Conservation (phyloP, 53 echinoderm and acorn worm genomes). For the Echinometra lucunter region DNA sequence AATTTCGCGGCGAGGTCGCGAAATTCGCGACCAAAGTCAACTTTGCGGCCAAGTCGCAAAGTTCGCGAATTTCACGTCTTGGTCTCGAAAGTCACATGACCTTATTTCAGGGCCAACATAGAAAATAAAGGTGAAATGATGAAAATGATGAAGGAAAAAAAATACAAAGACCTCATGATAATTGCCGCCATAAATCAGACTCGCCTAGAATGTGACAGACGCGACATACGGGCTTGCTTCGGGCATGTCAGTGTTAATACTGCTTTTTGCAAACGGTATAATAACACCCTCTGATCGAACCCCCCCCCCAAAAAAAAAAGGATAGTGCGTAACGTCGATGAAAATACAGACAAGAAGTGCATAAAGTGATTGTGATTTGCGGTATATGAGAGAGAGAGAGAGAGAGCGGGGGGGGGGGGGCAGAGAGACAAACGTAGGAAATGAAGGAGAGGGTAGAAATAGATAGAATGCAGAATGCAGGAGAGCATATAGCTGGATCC, state of each 20-base stretch:
- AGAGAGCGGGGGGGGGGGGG: background rate
- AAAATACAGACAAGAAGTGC: too few species aligned
- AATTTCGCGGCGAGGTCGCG: too few species aligned
- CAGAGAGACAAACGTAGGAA: background rate
- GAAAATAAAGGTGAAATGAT: background rate
- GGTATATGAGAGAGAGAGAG: background rate
- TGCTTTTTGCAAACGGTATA: background rate
- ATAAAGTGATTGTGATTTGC: too few species aligned
- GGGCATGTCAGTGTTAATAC: background rate
- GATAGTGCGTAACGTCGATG: too few species aligned
- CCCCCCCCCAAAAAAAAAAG: too few species aligned
- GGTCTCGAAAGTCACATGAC: too few species aligned
- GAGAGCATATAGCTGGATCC: too few species aligned
- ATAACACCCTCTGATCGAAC: background rate
- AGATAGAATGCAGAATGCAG: too few species aligned
- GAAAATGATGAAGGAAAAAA: background rate
- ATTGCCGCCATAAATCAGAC: background rate
- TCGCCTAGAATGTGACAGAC: background rate
- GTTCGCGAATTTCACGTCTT: too few species aligned
- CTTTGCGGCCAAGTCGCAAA: too few species aligned
- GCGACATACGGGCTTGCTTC: conserved; percentile 13
- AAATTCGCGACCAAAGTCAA: too few species aligned
- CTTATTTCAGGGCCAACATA: too few species aligned
- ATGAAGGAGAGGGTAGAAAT: background rate
- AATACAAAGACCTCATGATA: background rate